A percentile compares a stretch with the other conserved stretches of the same genome.
Conservation (phyloP, 1,140 invertebrate genomes). For the Antheraea mylitta region DNA sequence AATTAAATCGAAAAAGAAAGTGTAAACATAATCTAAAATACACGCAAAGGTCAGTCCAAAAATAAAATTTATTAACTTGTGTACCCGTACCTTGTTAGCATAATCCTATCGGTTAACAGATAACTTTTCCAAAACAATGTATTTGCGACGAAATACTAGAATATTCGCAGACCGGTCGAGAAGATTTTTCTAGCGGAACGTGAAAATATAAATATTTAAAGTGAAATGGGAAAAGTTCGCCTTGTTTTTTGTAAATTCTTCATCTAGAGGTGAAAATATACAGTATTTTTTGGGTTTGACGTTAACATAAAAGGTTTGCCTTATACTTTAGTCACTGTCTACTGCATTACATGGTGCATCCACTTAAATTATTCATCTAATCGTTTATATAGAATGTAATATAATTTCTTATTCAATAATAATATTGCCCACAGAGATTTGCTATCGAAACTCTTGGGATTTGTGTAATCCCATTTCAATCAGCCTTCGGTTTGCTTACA, state of each 20-base stretch:
- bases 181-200: constrained; percentile 24
- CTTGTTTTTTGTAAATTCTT: constrained; percentile 21
- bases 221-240: constrained; percentile 34
- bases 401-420: background rate
- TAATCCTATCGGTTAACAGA: constrained; percentile 39
- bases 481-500: constrained; percentile 38
- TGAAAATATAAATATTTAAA: constrained; percentile 35
- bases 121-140: constrained; percentile 45
- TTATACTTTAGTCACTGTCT: too few species aligned
- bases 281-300: background rate
- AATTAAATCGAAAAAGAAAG: too few species aligned
- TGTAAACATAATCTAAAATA: background rate
- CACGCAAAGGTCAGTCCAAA: background rate
- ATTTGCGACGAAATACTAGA: constrained; percentile 31
- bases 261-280: background rate
- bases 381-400: background rate
- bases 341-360: too few species aligned
- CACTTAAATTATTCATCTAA: too few species aligned
- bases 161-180: constrained; percentile 18
- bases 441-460: constrained; percentile 30
- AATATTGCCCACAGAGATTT: constrained; percentile 13
- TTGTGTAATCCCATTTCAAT: constrained; percentile 40
- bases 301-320: too few species aligned
- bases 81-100: constrained; percentile 28
- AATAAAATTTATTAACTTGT: background rate